These are phyloP conservation scores for Mustela lutreola DNA, from an alignment of 2,113 vertebrate species.

Conservation along the genomic window DNA sequence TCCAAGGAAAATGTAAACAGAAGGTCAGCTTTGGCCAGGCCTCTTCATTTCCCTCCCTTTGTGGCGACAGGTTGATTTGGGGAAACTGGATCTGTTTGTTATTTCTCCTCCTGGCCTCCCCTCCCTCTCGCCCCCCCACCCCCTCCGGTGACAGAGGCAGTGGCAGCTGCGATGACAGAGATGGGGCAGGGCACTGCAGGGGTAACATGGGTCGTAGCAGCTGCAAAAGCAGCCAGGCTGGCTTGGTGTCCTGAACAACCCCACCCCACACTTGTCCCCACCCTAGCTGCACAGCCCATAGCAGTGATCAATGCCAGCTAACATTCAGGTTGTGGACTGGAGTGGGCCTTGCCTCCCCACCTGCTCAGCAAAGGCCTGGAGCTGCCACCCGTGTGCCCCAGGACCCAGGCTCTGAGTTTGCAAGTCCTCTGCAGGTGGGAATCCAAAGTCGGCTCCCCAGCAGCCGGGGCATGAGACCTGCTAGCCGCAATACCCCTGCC, in stretches of 20 bases:
- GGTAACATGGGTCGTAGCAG: neutral
- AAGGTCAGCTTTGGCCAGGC: constrained; percentile 85
- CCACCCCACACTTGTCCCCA: neutral
- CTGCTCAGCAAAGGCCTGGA: neutral
- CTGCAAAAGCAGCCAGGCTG: neutral
- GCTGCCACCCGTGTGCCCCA: neutral
- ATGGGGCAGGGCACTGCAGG: neutral
- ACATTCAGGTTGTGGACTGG: no score
- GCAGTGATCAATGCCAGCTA: neutral
- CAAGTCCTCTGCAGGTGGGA: neutral
- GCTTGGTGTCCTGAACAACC: neutral
- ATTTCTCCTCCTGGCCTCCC: constrained; percentile 60
- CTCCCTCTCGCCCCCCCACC: neutral
- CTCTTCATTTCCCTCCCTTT: constrained; percentile 81
- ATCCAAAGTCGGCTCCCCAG: neutral
- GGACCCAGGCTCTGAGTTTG: neutral
- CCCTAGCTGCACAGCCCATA: rapidly evolving
- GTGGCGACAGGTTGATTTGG: constrained; percentile 81
- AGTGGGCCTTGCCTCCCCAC: neutral
- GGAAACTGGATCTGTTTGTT: constrained; percentile 69
- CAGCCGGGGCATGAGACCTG: neutral
- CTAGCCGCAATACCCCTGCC: rapidly evolving
- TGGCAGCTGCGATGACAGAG: neutral
- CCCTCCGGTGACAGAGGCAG: neutral
- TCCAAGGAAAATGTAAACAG: constrained; percentile 87